These are phyloP conservation scores for Raja brachyura DNA, from an alignment of 2,113 vertebrate genomes.

Conservation along the genomic window DNA sequence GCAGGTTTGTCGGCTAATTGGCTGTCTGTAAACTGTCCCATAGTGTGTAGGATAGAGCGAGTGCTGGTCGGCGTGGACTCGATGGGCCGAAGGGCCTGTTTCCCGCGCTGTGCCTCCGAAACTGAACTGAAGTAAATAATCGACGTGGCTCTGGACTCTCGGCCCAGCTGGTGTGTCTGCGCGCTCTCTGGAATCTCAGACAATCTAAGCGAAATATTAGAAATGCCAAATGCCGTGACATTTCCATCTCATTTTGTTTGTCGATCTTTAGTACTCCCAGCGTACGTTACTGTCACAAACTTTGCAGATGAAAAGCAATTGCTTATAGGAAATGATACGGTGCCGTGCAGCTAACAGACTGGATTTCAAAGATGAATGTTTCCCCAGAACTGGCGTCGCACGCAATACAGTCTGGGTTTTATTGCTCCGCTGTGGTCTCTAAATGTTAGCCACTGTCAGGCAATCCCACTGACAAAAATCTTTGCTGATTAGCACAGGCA, in stretches of 20 bases:
- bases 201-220: not conserved
- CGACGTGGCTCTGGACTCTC: not conserved
- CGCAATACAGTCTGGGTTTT: not conserved
- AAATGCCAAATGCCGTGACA: not conserved
- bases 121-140: not conserved
- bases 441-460: not conserved
- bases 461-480: not conserved
- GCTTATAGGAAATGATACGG: not conserved
- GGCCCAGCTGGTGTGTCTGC: not conserved
- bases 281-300: not conserved
- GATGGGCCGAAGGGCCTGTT: too few species aligned
- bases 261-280: not conserved
- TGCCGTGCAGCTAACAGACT: not conserved
- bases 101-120: too few species aligned
- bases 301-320: not conserved
- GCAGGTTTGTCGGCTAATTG: too few species aligned
- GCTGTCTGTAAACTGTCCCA: too few species aligned
- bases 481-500: not conserved
- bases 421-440: not conserved
- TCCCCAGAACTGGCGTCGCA: not conserved
- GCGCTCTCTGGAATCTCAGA: not conserved
- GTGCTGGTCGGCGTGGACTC: too few species aligned
- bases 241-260: constrained; percentile 7
- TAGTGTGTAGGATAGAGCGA: too few species aligned
- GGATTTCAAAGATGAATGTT: not conserved